Base-by-base conservation (phyloP, 2,113 vertebrate genomes). In the Speoplatyrhinus poulsoni region DNA sequence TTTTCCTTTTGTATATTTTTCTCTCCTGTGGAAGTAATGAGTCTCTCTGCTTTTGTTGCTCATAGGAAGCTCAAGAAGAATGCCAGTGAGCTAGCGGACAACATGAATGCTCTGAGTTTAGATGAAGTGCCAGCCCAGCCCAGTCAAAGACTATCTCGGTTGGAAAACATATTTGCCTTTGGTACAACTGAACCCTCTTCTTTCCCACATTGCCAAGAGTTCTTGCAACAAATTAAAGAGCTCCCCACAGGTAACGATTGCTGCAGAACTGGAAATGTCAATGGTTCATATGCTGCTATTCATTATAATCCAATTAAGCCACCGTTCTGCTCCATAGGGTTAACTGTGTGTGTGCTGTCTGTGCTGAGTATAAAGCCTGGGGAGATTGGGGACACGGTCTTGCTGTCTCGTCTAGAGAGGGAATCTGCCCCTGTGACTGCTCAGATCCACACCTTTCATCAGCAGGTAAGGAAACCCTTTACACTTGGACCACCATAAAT, bases 291-390 rank as follows among this genome's bases (percentile, higher is more conserved):
- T 52, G 49, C 49, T 52, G 3, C 3, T 26, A 26, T 8, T 52
- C 49, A 12, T 12, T 52, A 52, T 11, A 12, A 9, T 62, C 2
- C 26, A 26, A 26, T 17, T 10, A 9, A n/a, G 15, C 10, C 17
- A 15, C 60, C 7, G 4, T 60, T 19, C 59, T 12, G 62, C 17
- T 62, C 7, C 63, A 0, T 77, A 98, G 96, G 94, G 4, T 83
- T 96, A 26, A 94, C 90, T 0, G 93, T 96, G 72, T 98, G 96
- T 50, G 57, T 96, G 62, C 70, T 98, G 86, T 92, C 94, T 9
- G 70, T 95, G 55, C 75, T 85, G 54, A 86, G 90, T 9, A 47
- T 91, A 10, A 92, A 89, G 70, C 92, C 92, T 1, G 87, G 90
- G 12, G 83, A 86, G 0, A 11, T 81, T 1, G 93, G 93, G 8